Evolutionary conservation across 2,113 vertebrate genomes (phyloP), one percentile per base, ranked within the genome.

Genomic region (Acrocephalus arundinaceus): DNA sequence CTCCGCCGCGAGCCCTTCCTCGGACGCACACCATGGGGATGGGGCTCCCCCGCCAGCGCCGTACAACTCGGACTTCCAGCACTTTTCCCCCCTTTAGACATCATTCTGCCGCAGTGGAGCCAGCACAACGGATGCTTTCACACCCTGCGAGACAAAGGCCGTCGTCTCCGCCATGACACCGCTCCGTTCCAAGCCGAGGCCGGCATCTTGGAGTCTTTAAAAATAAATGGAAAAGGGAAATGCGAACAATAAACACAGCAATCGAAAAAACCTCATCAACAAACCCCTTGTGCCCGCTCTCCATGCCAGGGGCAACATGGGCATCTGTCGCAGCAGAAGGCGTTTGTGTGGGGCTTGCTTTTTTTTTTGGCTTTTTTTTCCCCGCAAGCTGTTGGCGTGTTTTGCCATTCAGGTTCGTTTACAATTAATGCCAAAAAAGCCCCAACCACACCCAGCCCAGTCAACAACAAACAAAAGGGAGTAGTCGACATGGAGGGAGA

Each of bases 141-240:
- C 97, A 98, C 97, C 98, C 98, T 97, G 96, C 66, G 76, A 98
- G 97, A 98, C 98, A 98, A 98, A 98, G 98, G 98, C 98, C 97
- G 96, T 94, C 97, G 83, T 97, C 96, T 97, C 97, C 97, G 97
- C 98, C 98, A 98, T 98, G 97, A 98, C 97, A 98, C 97, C 86
- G 92, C 97, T 89, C 48, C 51, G 89, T 97, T 97, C 97, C 97
- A 97, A 88, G 96, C 97, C 78, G 97, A 98, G 98, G 97, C 97
- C 96, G 65, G 97, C 95, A 97, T 97, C 93, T 95, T 96, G 95
- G 97, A 97, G 96, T 88, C 94, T 97, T 96, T 83, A 94, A 87
- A 94, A 96, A 94, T 94, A 80, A 90, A 95, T 91, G 94, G 96
- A 92, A 96, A 97, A 78, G 90, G 95, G 96, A 90, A 95, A 97